Percentiles rank a stretch among this genome's conserved stretches.
Conservation (phyloP, 2,113 vertebrate genomes). For the Onychostoma macrolepis region DNA sequence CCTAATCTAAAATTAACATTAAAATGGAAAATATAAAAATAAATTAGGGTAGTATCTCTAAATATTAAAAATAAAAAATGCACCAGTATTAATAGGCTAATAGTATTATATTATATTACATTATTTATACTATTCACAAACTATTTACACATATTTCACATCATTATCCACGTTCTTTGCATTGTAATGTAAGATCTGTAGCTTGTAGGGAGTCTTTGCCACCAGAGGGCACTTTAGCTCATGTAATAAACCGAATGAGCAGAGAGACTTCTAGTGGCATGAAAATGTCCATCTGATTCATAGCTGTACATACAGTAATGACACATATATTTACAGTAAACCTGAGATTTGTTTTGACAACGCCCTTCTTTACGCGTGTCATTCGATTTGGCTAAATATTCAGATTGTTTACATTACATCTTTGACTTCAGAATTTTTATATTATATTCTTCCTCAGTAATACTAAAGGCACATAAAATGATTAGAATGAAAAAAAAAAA, state of each 20-base stretch:
- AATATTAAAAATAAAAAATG: not conserved
- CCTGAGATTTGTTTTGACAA: not conserved
- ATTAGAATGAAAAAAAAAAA: no score
- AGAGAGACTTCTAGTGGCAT: not conserved
- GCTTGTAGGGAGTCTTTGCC: not conserved
- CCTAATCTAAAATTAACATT: not conserved
- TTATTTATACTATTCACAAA: not conserved
- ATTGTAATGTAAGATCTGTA: not conserved
- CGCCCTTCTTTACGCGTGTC: not conserved
- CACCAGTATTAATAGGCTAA: not conserved
- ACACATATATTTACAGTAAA: not conserved
- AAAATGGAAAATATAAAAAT: not conserved
- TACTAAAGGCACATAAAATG: not conserved
- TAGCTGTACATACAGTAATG: not conserved
- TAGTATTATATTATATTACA: no score
- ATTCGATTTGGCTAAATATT: not conserved
- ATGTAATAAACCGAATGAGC: not conserved
- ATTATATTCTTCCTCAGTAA: not conserved
- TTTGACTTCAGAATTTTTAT: not conserved
- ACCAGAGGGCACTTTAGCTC: slow-evolving; percentile 1
- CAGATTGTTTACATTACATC: not conserved
- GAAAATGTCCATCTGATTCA: not conserved
- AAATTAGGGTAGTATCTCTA: no score
- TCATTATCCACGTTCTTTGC: not conserved
- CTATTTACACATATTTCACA: not conserved